Base-by-base conservation (phyloP, 1,140 invertebrate species). In the Sminthurides bifidus region DNA sequence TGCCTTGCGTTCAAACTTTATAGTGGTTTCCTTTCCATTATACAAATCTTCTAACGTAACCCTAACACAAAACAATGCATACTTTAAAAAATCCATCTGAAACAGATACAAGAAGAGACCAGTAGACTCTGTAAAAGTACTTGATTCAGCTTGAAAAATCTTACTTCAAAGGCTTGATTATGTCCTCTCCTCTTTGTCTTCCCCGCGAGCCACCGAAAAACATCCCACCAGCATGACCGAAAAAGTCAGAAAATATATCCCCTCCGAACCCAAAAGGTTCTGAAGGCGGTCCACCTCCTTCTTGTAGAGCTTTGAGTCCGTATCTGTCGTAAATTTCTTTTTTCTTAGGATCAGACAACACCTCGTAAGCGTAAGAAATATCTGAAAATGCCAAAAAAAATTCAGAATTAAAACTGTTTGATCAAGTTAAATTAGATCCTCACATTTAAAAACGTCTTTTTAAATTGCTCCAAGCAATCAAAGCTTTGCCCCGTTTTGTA, bases 21-120 rank as follows among this genome's bases (percentile, higher is more conserved):
- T 71, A 68, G 86, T 87, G 21, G 86, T 76, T 8, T 82, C 82
- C 70, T 84, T 82, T 2, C 92, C 92, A 73, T 88, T 85, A 68
- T 94, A 96, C 65, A 96, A 73, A 67, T 94, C 89, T 72, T 94
- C 89, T 53, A 96, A 73, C 3, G 86, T 77, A 2, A 96, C 87
- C 69, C 82, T 81, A 55, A 27, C 66, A 63, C 33, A 8, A 48
- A 27, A 44, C 21, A 30, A 53, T 40, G 40, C 23, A 3, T 41
- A 52, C 21, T 14, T 26, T 19, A 35, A 23, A 15, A 17, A 33
- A 48, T 12, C 8, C 6, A 17, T 35, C 6, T 21, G 26, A 24
- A 48, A 27, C 6, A 29, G 15, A 52, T 27, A 27, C 21, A 43
- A 43, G 17, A 43, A 43, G 8, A 8, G 21, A 19, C n/a, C 33